phyloP scores from a whole-genome alignment of 2,113 vertebrate genomes.

The Silurus glanis region DNA sequence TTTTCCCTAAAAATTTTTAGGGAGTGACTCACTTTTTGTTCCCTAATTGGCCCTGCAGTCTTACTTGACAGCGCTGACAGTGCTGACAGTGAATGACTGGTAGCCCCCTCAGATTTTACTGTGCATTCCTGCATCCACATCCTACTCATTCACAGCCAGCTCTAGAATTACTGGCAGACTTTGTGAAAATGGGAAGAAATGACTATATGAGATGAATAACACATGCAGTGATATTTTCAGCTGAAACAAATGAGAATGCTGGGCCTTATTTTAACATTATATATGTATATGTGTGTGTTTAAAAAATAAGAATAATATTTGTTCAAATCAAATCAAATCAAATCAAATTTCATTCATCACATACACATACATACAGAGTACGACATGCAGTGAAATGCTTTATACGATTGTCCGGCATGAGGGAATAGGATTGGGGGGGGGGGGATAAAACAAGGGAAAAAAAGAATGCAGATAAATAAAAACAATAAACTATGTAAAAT shows the following conservation, averaged over 20 bases:
- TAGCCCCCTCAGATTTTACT: constrained; percentile 58
- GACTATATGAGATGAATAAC: not conserved
- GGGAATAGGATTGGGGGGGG: too few species aligned
- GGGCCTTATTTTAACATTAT: not conserved
- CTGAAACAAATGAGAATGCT: not conserved
- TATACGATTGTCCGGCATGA: too few species aligned
- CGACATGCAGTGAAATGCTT: too few species aligned
- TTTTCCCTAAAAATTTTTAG: too few species aligned
- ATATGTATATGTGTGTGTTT: not conserved
- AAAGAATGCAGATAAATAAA: too few species aligned
- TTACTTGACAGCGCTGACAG: constrained; percentile 56
- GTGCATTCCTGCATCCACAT: constrained; percentile 53
- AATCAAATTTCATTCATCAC: too few species aligned
- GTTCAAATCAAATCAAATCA: too few species aligned
- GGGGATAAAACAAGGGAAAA: too few species aligned
- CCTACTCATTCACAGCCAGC: constrained; percentile 14
- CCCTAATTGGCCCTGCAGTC: constrained; percentile 55
- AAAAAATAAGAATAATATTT: not conserved
- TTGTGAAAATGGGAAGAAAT: constrained; percentile 3
- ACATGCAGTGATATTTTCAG: not conserved
- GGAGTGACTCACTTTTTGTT: constrained; percentile 32
- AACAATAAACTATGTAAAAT: too few species aligned
- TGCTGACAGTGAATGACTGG: constrained; percentile 64
- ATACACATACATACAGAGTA: too few species aligned
- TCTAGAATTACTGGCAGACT: not conserved